These are phyloP conservation scores for Hirundo rustica DNA, from an alignment of 2,797 vertebrate species.

Conservation along the genomic window DNA sequence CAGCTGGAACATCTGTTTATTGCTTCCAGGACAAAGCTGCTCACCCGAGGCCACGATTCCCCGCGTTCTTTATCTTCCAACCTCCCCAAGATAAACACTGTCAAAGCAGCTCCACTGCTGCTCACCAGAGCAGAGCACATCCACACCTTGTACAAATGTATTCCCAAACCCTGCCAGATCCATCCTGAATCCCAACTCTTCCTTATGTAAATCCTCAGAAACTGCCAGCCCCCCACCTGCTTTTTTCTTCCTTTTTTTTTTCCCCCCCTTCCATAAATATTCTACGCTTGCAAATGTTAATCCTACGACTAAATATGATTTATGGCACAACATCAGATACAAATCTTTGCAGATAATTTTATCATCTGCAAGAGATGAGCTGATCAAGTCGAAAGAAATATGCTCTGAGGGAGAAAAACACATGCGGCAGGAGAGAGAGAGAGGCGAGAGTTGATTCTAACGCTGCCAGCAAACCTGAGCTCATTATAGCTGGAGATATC, in stretches of 20 bases:
- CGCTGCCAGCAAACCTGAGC: not conserved
- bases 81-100: not conserved
- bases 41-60: not conserved
- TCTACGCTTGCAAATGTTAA: constrained; percentile 30
- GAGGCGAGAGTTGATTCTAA: constrained; percentile 23
- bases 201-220: not conserved
- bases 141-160: not conserved
- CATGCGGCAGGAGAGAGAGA: not conserved
- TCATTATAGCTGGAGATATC: constrained; percentile 19
- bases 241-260: not conserved
- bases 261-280: not conserved
- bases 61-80: not conserved
- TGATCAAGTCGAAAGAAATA: constrained; percentile 37
- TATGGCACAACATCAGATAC: constrained; percentile 22
- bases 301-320: constrained; percentile 34
- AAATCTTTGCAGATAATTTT: constrained; percentile 52
- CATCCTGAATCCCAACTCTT: not conserved
- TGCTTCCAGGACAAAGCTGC: not conserved
- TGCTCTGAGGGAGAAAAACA: constrained; percentile 1
- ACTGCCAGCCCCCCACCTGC: not conserved
- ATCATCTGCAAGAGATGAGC: constrained; percentile 47
- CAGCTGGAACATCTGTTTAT: not conserved
- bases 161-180: not conserved
- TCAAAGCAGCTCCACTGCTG: not conserved
- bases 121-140: not conserved